Base-by-base conservation (phyloP, 2,113 vertebrate species). In the Melanerpes formicivorus region DNA sequence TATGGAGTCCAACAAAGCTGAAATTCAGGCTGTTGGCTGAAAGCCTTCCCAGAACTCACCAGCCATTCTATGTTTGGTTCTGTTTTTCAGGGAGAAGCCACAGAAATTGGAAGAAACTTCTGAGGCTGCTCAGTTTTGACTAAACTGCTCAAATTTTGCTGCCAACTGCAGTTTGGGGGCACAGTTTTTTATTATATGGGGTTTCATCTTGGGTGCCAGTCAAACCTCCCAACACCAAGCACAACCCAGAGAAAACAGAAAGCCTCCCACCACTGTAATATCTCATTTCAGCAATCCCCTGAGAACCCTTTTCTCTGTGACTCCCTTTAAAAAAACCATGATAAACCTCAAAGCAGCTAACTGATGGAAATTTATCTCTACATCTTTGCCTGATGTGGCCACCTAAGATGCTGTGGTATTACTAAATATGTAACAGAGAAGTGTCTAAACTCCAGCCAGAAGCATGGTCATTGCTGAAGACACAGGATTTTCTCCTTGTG, bases 291-390 rank as follows among this genome's bases (percentile, higher is more conserved):
- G 75, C 30, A 55, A 19, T 66, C 90, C 48, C 64, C 26, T 67
- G 72, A 10, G 69, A 94, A 77, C 0, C 0, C 18, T 67, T 2
- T 71, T 84, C 52, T 59, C 21, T 59, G n/a, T 18, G 5, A 55
- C 18, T 81, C 14, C 52, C 50, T 56, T 80, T 67, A 50, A 84
- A 89, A 87, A 40, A 16, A 2, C 0, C 0, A 0, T 0, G 2
- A 34, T 80, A 81, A 94, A 75, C 67, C 23, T 87, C 79, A 72
- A 52, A 91, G 86, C 7, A 63, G 46, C 52, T 59, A 81, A 76
- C 1, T 59, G 42, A 48, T 29, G 27, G 40, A 64, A 80, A 87
- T 46, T 58, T 80, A 42, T 84, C 81, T 84, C 77, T 18, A 10
- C 21, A 32, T 88, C 65, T 48, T 55, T 59, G 17, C 16, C 46